phyloP scores from a whole-genome alignment of 2,113 vertebrate species.

The Bombycilla garrulus region DNA sequence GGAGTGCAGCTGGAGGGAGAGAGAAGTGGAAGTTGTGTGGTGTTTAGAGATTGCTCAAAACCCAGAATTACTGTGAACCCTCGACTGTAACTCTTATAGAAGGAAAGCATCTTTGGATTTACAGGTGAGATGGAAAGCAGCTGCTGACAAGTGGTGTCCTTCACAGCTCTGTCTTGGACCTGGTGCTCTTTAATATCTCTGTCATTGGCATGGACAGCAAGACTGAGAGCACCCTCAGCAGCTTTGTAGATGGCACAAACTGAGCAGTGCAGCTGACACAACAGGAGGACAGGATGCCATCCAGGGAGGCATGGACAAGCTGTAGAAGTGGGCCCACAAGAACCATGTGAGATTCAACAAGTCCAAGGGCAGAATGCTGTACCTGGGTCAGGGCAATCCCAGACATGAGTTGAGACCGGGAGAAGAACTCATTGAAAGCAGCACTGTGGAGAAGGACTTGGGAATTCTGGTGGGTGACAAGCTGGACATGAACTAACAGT shows the following conservation, averaged over 20 bases:
- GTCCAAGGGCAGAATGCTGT: not conserved
- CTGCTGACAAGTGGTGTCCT: too few relatives aligned
- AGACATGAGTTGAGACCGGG: rapidly evolving
- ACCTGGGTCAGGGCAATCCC: not conserved
- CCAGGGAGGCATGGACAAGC: not conserved
- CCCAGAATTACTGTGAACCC: not conserved
- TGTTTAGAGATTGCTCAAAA: not conserved
- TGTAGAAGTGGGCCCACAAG: rapidly evolving
- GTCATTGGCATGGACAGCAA: not conserved
- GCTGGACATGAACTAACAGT: not conserved
- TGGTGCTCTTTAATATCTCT: not conserved
- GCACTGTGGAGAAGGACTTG: not conserved
- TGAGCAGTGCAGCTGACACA: not conserved
- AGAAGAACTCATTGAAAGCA: not conserved
- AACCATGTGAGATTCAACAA: not conserved
- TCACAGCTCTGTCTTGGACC: not conserved
- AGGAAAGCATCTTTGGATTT: not conserved
- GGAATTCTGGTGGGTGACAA: not conserved
- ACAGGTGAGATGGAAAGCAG: not conserved
- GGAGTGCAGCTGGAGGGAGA: not conserved
- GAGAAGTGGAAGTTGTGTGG: not conserved
- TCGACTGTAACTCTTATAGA: not conserved
- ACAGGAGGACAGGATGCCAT: too few relatives aligned
- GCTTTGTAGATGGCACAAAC: not conserved
- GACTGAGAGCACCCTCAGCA: not conserved